These are phyloP conservation scores for Ibidorhyncha struthersii DNA, from an alignment of 2,113 vertebrate species.

Conservation along the genomic window DNA sequence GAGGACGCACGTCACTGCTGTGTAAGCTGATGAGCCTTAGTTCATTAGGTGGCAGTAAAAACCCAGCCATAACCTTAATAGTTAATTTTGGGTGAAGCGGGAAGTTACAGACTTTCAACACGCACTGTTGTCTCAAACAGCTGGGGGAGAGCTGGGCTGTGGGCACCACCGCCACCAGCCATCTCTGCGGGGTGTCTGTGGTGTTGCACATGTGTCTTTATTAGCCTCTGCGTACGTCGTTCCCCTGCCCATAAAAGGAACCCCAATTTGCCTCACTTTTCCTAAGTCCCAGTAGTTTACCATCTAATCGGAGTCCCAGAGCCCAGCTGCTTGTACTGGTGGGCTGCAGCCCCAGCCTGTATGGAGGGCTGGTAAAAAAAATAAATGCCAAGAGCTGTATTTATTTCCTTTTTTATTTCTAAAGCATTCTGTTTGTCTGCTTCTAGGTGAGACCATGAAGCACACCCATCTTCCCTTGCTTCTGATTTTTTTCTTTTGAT, in stretches of 20 bases:
- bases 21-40: neutral
- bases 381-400: neutral
- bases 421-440: neutral
- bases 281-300: accelerated
- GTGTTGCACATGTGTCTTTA: accelerated
- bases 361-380: neutral
- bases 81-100: neutral
- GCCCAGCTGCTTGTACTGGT: neutral
- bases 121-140: neutral
- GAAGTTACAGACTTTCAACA: neutral
- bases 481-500: conserved; percentile 61
- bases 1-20: accelerated
- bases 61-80: neutral
- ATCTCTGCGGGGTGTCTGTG: accelerated
- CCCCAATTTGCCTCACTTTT: neutral
- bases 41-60: conserved; percentile 16
- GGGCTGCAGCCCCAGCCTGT: neutral
- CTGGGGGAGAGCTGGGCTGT: neutral
- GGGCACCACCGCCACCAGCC: neutral
- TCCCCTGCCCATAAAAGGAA: neutral
- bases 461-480: conserved; percentile 76
- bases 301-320: neutral
- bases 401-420: neutral
- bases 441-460: conserved; percentile 69
- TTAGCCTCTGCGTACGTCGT: accelerated